Conservation (phyloP, 2,888 invertebrate species). For the Nebria brevicollis region DNA sequence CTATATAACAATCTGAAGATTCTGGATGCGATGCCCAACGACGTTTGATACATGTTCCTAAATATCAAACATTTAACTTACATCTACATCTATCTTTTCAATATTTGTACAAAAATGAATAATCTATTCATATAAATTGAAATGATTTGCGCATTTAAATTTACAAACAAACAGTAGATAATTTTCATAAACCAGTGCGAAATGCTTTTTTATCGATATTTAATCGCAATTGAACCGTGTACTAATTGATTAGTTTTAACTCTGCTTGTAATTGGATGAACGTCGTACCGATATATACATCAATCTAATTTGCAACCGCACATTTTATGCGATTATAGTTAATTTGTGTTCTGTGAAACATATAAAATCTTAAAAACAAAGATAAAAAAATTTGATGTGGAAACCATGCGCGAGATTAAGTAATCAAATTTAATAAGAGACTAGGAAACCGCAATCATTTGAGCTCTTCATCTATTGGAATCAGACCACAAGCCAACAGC, state of each 20-base stretch:
- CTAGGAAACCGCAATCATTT: constrained; percentile 41
- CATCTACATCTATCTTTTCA: no score
- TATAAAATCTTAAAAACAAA: neutral
- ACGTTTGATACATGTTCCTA: no score
- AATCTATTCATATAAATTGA: no score
- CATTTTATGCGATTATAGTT: constrained; percentile 37
- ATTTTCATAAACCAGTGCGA: neutral
- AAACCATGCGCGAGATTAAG: constrained; percentile 35
- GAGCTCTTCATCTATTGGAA: constrained; percentile 36
- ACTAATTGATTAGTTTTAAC: constrained; percentile 13
- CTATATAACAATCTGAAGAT: no score
- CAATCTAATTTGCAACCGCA: constrained; percentile 33
- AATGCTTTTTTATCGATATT: neutral
- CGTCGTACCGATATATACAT: constrained; percentile 6
- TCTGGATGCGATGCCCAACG: no score
- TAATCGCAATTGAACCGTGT: neutral
- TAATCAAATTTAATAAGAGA: constrained; percentile 42
- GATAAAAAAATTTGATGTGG: constrained; percentile 21
- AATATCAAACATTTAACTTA: no score
- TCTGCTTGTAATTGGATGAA: neutral
- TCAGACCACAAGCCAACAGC: constrained; percentile 30
- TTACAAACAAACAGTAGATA: no score
- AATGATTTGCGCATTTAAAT: no score
- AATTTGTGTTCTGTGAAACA: constrained; percentile 28
- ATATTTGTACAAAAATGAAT: no score